A percentile compares a stretch with the other conserved stretches of the same genome.
Evolutionary conservation across 2,888 invertebrate genomes (phyloP).

Genomic region (Dioctria rufipes): DNA sequence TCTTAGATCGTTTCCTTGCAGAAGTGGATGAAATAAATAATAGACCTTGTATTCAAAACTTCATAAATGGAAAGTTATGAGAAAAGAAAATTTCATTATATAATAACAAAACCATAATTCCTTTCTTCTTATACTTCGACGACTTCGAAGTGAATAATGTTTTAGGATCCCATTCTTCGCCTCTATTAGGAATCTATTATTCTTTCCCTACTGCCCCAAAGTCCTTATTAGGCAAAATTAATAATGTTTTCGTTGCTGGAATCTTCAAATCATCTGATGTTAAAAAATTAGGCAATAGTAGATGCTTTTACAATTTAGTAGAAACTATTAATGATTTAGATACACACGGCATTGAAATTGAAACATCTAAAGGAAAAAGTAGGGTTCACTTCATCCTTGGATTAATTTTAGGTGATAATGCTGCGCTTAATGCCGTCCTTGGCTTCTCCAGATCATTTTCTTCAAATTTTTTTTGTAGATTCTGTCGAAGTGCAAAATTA

Average conservation of each 20-base stretch:
- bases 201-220: constrained; percentile 13
- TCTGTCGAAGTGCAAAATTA: too few relatives aligned
- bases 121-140: constrained; percentile 30
- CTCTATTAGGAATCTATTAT: constrained; percentile 6
- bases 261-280: not conserved
- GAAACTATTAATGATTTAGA: too few relatives aligned
- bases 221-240: not conserved
- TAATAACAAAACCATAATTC: not conserved
- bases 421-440: too few relatives aligned
- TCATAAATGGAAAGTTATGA: constrained; percentile 6
- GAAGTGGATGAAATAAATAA: too few relatives aligned
- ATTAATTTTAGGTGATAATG: too few relatives aligned
- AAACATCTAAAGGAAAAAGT: too few relatives aligned
- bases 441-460: too few relatives aligned
- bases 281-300: not conserved
- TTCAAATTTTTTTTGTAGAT: too few relatives aligned
- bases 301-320: too few relatives aligned
- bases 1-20: too few relatives aligned
- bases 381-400: too few relatives aligned
- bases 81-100: not conserved
- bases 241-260: not conserved
- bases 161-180: constrained; percentile 26
- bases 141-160: constrained; percentile 54
- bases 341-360: too few relatives aligned
- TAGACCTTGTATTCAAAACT: not conserved